phyloP scores from a whole-genome alignment of 2,113 vertebrate species.

The Corythaixoides concolor region DNA sequence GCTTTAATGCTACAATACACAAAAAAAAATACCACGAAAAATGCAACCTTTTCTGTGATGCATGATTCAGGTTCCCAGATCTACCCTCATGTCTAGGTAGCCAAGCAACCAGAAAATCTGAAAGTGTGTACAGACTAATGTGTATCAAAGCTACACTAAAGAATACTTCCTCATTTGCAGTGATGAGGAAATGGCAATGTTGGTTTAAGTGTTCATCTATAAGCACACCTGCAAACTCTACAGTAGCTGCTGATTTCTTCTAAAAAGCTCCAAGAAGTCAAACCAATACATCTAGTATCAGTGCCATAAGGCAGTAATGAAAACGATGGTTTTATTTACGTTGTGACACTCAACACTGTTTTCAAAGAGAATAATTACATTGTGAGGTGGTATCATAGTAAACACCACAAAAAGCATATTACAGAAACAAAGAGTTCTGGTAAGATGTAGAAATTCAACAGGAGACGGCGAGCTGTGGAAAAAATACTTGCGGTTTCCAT shows the following conservation, averaged over 20 bases:
- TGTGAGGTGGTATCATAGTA: not conserved
- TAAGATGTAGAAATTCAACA: not conserved
- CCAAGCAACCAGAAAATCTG: not conserved
- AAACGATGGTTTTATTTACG: slow-evolving; percentile 24
- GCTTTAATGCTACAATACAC: not conserved
- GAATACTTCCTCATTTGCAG: not conserved
- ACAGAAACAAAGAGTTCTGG: not conserved
- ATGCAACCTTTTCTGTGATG: not conserved
- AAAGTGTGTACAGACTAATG: not conserved
- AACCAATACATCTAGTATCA: not conserved
- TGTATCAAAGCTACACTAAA: not conserved
- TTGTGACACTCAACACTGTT: slow-evolving; percentile 1
- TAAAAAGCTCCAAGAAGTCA: not conserved
- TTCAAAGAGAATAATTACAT: slow-evolving; percentile 34
- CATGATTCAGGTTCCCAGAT: not conserved
- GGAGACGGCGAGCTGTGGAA: not conserved
- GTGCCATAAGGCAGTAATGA: not conserved
- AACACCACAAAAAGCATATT: not conserved
- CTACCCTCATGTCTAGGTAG: not conserved
- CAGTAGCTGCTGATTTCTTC: not conserved
- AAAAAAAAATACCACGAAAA: not conserved
- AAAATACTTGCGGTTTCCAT: not conserved
- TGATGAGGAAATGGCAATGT: not conserved
- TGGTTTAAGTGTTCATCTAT: not conserved
- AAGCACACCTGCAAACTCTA: not conserved